These are phyloP conservation scores for Ceyx erithaca DNA, from an alignment of 2,797 vertebrate species.

Conservation along the genomic window DNA sequence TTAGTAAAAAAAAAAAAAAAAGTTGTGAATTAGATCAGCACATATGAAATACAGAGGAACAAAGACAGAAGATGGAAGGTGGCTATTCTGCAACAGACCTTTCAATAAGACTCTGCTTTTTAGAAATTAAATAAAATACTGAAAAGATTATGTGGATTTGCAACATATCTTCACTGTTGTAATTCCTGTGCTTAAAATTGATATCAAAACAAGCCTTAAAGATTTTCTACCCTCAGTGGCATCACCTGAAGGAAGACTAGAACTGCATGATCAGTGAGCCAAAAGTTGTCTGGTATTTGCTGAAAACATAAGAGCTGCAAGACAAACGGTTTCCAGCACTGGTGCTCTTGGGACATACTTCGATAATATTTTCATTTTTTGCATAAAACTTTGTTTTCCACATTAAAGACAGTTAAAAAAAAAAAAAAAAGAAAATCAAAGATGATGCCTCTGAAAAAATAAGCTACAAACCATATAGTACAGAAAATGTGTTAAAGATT, in stretches of 20 bases:
- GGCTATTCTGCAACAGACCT: not conserved
- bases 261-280: not conserved
- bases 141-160: not conserved
- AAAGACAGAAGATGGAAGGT: not conserved
- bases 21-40: not conserved
- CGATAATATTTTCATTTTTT: not conserved
- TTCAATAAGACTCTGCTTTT: not conserved
- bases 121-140: not conserved
- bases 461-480: not conserved
- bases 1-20: too few relatives aligned
- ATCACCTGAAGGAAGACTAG: not conserved
- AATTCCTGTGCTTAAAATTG: not conserved
- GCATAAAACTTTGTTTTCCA: not conserved
- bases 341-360: not conserved
- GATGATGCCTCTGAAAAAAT: not conserved
- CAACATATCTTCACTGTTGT: not conserved
- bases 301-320: not conserved
- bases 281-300: not conserved
- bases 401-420: fast-evolving
- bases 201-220: not conserved
- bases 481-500: not conserved
- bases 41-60: not conserved
- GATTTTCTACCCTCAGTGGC: not conserved
- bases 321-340: not conserved
- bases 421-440: not conserved